phyloP scores from a whole-genome alignment of 2,113 vertebrate species.

The human (Homo sapiens) region GRCh38 chr13:100241001-100241500 shows the following conservation, averaged over 20 bases:
- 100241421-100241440: neutral
- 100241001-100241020: neutral
- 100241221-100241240: neutral
- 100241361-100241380: constrained; percentile 28
- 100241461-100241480: neutral
- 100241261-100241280: neutral
- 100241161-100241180: neutral
- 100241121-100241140: neutral
- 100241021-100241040: accelerated
- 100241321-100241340: constrained; percentile 30
- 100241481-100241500: too few species aligned
- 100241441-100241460: neutral
- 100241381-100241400: neutral
- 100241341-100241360: neutral
- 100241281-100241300: neutral
- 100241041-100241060: neutral
- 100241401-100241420: neutral
- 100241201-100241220: neutral
- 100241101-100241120: neutral
- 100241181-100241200: neutral
- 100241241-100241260: neutral
- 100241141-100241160: neutral
- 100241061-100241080: neutral
- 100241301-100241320: neutral
- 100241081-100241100: neutral